phyloP scores from a whole-genome alignment of 2,113 vertebrate species.

The Trematocara stigmaticum region DNA sequence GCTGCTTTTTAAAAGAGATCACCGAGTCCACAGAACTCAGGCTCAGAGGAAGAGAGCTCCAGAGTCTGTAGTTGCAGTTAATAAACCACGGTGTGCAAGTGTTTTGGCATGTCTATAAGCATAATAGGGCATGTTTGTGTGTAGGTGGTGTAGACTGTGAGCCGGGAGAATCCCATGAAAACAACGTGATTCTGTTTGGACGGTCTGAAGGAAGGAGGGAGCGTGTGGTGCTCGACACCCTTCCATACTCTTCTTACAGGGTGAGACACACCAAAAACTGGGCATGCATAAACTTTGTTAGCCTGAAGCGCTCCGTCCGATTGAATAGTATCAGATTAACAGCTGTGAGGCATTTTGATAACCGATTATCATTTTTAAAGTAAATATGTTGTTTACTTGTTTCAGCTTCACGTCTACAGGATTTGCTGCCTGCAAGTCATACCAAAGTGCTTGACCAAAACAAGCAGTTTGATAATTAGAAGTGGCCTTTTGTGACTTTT shows the following conservation, averaged over 20 bases:
- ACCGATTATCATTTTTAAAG: background rate
- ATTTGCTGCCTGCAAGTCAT: background rate
- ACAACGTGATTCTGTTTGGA: constrained; percentile 85
- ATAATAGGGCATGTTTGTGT: background rate
- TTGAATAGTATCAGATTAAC: background rate
- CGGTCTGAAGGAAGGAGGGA: constrained; percentile 84
- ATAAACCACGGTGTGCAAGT: background rate
- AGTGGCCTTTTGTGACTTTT: background rate
- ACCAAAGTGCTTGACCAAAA: background rate
- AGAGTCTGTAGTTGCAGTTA: background rate
- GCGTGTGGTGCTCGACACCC: constrained; percentile 79
- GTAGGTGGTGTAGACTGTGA: constrained; percentile 86
- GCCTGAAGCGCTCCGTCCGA: background rate
- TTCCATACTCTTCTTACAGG: constrained; percentile 90
- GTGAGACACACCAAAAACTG: constrained; percentile 60
- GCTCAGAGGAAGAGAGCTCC: background rate
- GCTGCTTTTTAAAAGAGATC: background rate
- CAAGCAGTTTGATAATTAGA: background rate
- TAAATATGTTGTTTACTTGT: background rate
- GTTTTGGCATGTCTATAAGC: background rate
- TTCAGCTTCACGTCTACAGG: background rate
- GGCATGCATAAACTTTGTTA: background rate
- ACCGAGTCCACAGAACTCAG: background rate
- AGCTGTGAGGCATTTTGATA: background rate
- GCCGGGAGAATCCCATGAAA: constrained; percentile 88